A percentile compares a stretch with the other conserved stretches of the same genome.
These are phyloP conservation scores for Griposia aprilina DNA, from an alignment of 2,888 invertebrate genomes.

Conservation along the genomic window DNA sequence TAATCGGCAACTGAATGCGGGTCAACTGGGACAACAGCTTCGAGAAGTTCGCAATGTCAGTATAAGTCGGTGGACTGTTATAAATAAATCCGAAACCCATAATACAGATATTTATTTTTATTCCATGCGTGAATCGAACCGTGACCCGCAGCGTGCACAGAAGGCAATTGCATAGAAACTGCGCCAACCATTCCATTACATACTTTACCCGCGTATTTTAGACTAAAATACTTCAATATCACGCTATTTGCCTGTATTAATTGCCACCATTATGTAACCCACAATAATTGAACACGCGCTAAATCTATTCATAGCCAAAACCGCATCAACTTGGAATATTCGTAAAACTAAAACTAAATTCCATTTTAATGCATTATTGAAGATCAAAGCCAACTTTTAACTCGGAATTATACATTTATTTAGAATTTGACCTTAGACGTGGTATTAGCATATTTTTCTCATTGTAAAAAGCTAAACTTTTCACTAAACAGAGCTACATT, in stretches of 20 bases:
- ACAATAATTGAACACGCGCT: constrained; percentile 28
- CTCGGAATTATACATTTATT: constrained; percentile 53
- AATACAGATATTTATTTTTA: neutral
- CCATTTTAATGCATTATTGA: constrained; percentile 36
- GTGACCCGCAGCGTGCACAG: too few species aligned
- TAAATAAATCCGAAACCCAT: neutral
- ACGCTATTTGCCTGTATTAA: constrained; percentile 13
- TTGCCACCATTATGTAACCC: neutral
- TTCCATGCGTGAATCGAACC: neutral
- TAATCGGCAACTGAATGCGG: too few species aligned
- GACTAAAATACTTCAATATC: neutral
- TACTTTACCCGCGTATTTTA: neutral
- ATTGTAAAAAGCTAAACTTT: constrained; percentile 60
- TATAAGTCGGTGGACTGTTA: too few species aligned
- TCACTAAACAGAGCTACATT: constrained; percentile 60
- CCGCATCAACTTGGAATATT: constrained; percentile 10
- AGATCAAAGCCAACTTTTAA: constrained; percentile 37
- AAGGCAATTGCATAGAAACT: neutral
- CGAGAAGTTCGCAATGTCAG: too few species aligned
- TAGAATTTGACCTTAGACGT: constrained; percentile 53
- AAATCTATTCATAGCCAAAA: constrained; percentile 27
- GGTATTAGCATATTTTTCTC: constrained; percentile 62
- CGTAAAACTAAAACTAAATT: constrained; percentile 20
- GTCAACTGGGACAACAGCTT: too few species aligned
- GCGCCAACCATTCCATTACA: neutral